Evolutionary conservation across 2,888 invertebrate species (phyloP), one percentile per base, ranked within the genome.

Genomic region (Ochropacha duplaris): DNA sequence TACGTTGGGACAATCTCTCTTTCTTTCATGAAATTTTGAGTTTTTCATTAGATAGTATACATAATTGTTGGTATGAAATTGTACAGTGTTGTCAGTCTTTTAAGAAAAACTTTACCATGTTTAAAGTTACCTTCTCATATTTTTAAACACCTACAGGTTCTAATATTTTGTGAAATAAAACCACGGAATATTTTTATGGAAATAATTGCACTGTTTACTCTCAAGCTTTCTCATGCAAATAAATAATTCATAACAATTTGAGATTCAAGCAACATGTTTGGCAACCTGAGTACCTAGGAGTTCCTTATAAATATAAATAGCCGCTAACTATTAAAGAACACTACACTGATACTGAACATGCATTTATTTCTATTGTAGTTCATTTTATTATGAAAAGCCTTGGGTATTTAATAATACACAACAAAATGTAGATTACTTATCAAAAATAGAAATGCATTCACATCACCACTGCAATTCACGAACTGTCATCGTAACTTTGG

Each of bases 151-250:
- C n/a, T n/a, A n/a, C n/a, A n/a, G n/a, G n/a, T n/a, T n/a, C n/a
- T n/a, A n/a, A n/a, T n/a, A n/a, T n/a, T n/a, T n/a, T n/a, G 6
- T 44, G 31, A 16, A 74, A 73, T 73, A 62, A 80, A 79, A 79
- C 72, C 64, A 66, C 26, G 56, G 1, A 1, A 62, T 61, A 57
- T 66, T 66, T 73, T 74, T 76, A 75, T 78, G 79, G 75, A 84
- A 90, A 87, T 83, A 87, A 88, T 88, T 90, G 87, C 90, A 89
- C 84, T 86, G 78, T 89, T 89, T 90, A 87, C 79, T 87, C 72
- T 78, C 71, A 91, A 91, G 91, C 91, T 81, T 83, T 76, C 78
- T 83, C 86, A 90, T 88, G 90, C 92, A 90, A 90, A 91, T 89
- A 90, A 90, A 90, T 83, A 86, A 63, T 79, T 82, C 76, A 81